Conservation (phyloP, 2,888 invertebrate genomes). For the Eupithecia pulchellata region DNA sequence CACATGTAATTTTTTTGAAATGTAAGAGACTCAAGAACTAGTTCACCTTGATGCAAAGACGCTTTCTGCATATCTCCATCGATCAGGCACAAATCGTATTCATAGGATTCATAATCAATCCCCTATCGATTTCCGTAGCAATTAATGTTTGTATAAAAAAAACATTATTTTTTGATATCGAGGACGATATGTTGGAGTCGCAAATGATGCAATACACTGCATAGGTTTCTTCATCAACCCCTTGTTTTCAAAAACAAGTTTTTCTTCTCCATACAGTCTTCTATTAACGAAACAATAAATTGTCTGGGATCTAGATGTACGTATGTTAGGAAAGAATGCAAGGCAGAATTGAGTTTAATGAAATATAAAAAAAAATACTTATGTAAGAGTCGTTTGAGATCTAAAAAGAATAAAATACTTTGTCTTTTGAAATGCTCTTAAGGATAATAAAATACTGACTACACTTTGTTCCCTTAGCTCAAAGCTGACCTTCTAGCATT, state of each 20-base stretch:
- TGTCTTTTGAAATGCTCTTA: background rate
- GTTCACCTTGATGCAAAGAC: background rate
- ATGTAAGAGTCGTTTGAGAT: background rate
- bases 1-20: background rate
- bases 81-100: background rate
- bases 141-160: background rate
- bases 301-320: too few relatives aligned
- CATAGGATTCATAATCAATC: background rate
- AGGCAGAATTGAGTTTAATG: background rate
- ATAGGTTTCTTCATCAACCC: background rate
- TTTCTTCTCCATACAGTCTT: background rate
- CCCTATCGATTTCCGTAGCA: too few relatives aligned
- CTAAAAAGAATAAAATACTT: background rate
- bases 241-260: background rate
- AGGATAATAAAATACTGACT: background rate
- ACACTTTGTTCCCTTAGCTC: conserved; percentile 8
- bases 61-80: background rate
- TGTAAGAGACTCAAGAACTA: background rate
- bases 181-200: background rate
- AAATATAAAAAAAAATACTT: too few relatives aligned
- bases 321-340: background rate
- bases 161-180: background rate
- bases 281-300: too few relatives aligned
- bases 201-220: background rate
- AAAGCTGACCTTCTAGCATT: conserved; percentile 16